Conservation (phyloP, 2,888 invertebrate genomes). For the Schizaphis graminum region DNA sequence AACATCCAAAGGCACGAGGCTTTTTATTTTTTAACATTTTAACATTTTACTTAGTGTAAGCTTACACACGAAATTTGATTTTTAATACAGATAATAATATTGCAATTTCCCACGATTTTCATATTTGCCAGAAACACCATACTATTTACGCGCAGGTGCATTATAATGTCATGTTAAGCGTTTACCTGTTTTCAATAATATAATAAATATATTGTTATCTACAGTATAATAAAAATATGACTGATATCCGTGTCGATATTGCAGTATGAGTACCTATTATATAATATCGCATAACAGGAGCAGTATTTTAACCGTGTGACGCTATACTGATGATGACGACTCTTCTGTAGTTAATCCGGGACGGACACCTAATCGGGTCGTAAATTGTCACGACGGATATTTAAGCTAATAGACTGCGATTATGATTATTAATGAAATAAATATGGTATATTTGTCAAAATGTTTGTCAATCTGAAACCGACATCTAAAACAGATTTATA, state of each 20-base stretch:
- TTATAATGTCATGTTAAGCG: not conserved
- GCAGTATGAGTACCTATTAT: not conserved
- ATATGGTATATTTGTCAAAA: slow-evolving; percentile 39
- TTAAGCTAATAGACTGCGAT: slow-evolving; percentile 11
- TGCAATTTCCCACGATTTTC: not conserved
- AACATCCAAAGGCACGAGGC: not conserved
- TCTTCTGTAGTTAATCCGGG: not conserved
- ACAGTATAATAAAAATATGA: not conserved
- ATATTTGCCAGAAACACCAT: not conserved
- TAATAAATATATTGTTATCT: not conserved
- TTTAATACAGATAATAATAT: not conserved
- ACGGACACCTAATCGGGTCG: slow-evolving; percentile 13
- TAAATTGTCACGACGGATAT: slow-evolving; percentile 20
- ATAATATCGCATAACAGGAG: not conserved
- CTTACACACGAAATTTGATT: not conserved
- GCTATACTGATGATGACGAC: not conserved
- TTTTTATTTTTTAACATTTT: not conserved
- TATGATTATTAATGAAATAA: slow-evolving; percentile 23
- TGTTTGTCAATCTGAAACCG: slow-evolving; percentile 26
- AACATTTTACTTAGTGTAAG: not conserved
- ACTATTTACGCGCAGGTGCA: not conserved
- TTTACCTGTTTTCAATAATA: not conserved
- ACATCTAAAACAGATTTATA: slow-evolving; percentile 8
- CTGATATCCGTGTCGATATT: not conserved
- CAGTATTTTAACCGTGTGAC: not conserved